These are phyloP conservation scores for Cebus imitator DNA, from an alignment of 2,113 vertebrate species.

Conservation along the genomic window DNA sequence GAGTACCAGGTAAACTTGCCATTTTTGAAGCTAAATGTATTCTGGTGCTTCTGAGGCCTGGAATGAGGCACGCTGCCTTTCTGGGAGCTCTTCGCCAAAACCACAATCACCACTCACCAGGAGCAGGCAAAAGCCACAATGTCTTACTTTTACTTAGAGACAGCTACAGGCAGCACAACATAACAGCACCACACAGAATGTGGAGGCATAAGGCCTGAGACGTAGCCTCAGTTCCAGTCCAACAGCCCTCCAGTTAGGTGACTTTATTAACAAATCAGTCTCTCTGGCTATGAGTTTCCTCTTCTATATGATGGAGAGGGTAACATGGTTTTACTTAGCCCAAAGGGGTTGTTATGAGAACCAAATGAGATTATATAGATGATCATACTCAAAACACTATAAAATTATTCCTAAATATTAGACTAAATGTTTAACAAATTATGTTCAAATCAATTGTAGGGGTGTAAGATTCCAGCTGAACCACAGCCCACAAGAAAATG, in stretches of 20 bases:
- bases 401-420: slow-evolving; percentile 24
- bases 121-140: background rate
- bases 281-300: background rate
- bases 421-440: slow-evolving; percentile 1
- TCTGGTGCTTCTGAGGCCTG: too few relatives aligned
- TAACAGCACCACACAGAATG: background rate
- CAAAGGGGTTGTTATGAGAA: background rate
- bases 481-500: slow-evolving; percentile 12
- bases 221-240: background rate
- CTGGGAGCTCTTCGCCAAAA: background rate
- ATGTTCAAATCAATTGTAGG: background rate
- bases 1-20: too few relatives aligned
- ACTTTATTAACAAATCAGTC: background rate
- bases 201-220: background rate
- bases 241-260: background rate
- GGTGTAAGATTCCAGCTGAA: background rate
- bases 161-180: background rate
- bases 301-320: background rate
- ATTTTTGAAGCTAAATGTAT: too few relatives aligned
- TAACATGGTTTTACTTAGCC: background rate
- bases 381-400: background rate
- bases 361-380: background rate
- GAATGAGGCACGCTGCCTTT: background rate
- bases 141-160: slow-evolving; percentile 5
- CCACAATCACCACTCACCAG: background rate